Evolutionary conservation across 2,797 vertebrate species (phyloP).

Genomic region (Tapirus indicus): DNA sequence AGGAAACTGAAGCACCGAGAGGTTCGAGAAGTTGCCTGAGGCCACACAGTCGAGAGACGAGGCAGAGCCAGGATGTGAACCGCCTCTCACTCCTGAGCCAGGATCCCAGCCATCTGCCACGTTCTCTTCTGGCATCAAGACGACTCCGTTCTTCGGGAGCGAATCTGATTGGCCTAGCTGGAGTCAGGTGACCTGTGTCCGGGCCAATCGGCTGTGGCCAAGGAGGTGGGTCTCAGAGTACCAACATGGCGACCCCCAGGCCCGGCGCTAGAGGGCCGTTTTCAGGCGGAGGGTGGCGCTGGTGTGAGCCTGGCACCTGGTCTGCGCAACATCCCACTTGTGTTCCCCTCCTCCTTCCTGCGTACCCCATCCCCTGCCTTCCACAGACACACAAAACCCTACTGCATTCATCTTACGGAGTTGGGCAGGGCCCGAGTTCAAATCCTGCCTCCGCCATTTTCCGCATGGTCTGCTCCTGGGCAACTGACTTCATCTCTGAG

Average conservation of each 20-base stretch:
- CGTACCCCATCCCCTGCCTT: not conserved
- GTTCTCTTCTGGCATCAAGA: not conserved
- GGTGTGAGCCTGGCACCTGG: not conserved
- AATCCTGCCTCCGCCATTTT: not conserved
- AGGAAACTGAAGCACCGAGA: not conserved
- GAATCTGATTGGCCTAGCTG: not conserved
- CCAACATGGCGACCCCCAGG: not conserved
- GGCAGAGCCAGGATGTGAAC: not conserved
- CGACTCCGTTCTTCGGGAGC: not conserved
- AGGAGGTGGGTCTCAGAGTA: not conserved
- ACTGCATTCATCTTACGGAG: not conserved
- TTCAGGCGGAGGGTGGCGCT: accelerated
- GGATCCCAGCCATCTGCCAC: accelerated
- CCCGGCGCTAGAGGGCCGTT: not conserved
- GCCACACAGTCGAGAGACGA: not conserved
- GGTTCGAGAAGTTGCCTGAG: not conserved
- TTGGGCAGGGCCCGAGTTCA: not conserved
- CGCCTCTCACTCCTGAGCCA: accelerated
- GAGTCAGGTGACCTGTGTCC: not conserved
- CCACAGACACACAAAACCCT: not conserved
- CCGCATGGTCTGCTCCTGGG: not conserved
- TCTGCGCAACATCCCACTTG: not conserved
- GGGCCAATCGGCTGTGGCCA: not conserved
- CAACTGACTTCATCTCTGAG: not conserved
- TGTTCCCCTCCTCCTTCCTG: not conserved